phyloP scores from a whole-genome alignment of 2,797 vertebrate genomes.

The Phyllotis vaccarum region DNA sequence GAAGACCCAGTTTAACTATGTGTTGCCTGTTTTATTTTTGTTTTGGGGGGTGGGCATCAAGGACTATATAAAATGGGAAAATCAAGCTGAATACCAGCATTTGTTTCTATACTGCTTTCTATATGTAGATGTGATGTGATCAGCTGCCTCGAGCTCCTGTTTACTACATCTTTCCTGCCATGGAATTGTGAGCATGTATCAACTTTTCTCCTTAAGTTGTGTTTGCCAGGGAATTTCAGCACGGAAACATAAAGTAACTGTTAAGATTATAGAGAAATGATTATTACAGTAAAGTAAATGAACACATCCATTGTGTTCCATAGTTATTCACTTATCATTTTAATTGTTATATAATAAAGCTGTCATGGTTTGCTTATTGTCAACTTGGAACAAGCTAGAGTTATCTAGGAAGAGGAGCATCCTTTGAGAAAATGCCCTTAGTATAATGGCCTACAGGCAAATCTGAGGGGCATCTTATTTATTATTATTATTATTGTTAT shows the following conservation, averaged over 20 bases:
- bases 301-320: background rate
- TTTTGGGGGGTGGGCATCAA: background rate
- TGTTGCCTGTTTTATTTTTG: background rate
- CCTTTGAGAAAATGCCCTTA: background rate
- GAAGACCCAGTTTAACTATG: background rate
- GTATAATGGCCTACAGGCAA: background rate
- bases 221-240: background rate
- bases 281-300: background rate
- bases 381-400: background rate
- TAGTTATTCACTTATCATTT: background rate
- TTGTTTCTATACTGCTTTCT: background rate
- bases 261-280: background rate
- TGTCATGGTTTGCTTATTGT: background rate
- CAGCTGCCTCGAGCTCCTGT: background rate
- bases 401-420: background rate
- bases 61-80: background rate
- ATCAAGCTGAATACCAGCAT: background rate
- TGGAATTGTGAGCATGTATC: background rate
- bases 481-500: background rate
- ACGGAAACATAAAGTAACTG: background rate
- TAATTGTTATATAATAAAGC: background rate
- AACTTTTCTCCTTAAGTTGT: background rate
- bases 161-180: background rate
- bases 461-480: background rate
- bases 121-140: background rate